Evolutionary conservation across 2,113 vertebrate species (phyloP).

Genomic region (Syngnathoides biaculeatus): DNA sequence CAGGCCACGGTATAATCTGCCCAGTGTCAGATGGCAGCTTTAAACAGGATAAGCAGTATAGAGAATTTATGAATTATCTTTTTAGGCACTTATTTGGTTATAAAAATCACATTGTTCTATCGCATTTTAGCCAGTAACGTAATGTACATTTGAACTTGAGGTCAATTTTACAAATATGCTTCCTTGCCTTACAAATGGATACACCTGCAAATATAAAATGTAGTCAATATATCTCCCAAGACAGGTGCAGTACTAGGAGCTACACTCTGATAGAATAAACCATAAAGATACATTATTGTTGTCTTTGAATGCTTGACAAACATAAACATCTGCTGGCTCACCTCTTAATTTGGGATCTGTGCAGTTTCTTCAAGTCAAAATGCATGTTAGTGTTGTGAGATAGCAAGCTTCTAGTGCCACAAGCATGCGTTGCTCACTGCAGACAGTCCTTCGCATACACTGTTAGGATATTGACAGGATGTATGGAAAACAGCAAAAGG

Average conservation of each 20-base stretch:
- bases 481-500: not conserved
- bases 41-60: too few species aligned
- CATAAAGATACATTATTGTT: not conserved
- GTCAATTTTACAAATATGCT: not conserved
- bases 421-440: not conserved
- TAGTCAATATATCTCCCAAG: not conserved
- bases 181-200: not conserved
- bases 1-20: too few species aligned
- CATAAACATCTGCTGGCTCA: not conserved
- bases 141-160: not conserved
- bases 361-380: too few species aligned
- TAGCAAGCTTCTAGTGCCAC: not conserved
- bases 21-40: too few species aligned
- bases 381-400: not conserved
- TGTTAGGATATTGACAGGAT: not conserved
- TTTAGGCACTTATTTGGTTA: not conserved
- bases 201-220: not conserved
- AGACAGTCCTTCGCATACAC: not conserved
- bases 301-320: not conserved
- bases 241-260: not conserved
- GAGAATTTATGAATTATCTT: not conserved
- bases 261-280: not conserved
- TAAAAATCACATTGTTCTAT: not conserved
- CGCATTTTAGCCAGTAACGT: not conserved
- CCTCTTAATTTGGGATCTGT: not conserved